Evolutionary conservation across 2,797 vertebrate species (phyloP).

Genomic region (Sorex maritimensis): DNA sequence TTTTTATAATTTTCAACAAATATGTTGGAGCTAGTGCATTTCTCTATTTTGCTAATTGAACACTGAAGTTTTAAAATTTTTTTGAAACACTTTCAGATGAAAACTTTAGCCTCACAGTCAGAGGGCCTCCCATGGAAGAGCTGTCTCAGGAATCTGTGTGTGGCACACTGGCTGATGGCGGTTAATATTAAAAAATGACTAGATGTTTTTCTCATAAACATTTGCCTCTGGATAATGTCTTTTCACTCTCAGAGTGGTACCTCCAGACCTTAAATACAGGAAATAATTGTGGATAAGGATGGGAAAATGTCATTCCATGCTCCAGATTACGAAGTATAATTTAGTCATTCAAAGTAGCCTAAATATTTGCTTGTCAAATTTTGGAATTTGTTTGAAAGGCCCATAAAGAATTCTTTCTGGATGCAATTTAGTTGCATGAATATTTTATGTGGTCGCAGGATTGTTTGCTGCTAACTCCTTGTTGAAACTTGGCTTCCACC

Average conservation of each 20-base stretch:
- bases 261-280: neutral
- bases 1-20: conserved; percentile 33
- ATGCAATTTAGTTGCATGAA: neutral
- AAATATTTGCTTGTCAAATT: neutral
- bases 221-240: neutral
- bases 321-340: neutral
- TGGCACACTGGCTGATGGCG: neutral
- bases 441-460: neutral
- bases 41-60: neutral
- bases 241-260: neutral
- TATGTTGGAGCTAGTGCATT: neutral
- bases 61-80: neutral
- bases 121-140: neutral
- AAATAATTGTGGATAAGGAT: neutral
- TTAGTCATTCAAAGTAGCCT: conserved; percentile 16
- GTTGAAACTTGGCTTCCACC: neutral
- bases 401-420: conserved; percentile 3
- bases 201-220: neutral
- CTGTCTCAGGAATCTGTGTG: neutral
- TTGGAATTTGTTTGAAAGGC: conserved; percentile 51
- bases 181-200: neutral
- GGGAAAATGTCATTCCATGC: neutral
- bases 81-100: neutral
- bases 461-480: neutral
- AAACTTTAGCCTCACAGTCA: neutral